Base-by-base conservation (phyloP, 2,113 vertebrate species). In the Seriola rivoliana region DNA sequence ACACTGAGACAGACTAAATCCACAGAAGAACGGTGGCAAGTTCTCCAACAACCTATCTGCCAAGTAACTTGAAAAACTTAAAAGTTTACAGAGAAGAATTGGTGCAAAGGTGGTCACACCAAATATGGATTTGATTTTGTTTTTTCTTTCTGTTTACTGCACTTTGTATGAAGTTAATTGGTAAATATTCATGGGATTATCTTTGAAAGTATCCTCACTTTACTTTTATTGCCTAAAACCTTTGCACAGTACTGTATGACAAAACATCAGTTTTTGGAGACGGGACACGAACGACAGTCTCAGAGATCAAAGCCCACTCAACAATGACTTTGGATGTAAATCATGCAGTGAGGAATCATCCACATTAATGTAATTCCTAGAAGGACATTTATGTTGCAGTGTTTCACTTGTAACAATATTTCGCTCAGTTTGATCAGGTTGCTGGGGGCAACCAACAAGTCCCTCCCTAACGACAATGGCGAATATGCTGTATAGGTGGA, bases 401-500 rank as follows among this genome's bases (percentile, higher is more conserved):
- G 69, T 86, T 59, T 76, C 64, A 74, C 80, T 71, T 78, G 71
- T 67, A 75, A 89, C 54, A 69, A 88, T 73, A 88, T 71, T 70
- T 76, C 52, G 69, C 23, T 25, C 50, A 62, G 59, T 85, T 90
- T 85, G 84, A 89, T 89, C 78, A 62, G 68, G 80, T 82, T 89
- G 69, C 85, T 62, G 40, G 42, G 87, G 70, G 85, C 78, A 88
- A 88, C 86, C 78, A 80, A 80, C 88, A 71, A 78, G 76, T 25
- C 54, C 67, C 67, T 71, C 63, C 62, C 63, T 54, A 0, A 67
- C 62, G 58, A 84, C 40, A 67, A 32, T 46, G 70, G 76, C 74
- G 79, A 81, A 78, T 73, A 79, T 78, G 68, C 79, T 71, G 55
- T 69, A 52, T 8, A 48, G 74, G 54, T 81, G 48, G 75, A 69